Evolutionary conservation across 2,113 vertebrate genomes (phyloP), one percentile per base, ranked within the genome.

Genomic region (Silurus meridionalis): DNA sequence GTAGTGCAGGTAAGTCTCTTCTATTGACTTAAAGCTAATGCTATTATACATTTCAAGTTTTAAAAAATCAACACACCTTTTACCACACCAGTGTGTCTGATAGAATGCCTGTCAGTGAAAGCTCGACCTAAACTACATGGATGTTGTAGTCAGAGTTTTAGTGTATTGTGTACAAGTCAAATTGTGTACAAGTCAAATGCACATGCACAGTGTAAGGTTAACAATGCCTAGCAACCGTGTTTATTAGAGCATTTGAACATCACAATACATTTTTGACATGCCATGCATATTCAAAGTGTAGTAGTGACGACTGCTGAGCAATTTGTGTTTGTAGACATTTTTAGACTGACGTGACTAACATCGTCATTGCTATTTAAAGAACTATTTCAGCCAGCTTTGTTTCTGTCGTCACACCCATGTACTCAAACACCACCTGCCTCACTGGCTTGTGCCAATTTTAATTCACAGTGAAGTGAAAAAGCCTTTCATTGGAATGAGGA

Each of bases 1-100:
- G 97, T 99, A 81, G 97, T 99, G 82, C 97, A 99, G 97, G 98
- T 99, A 94, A 94, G 92, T 90, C 0, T 37, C 8, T 17, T 8
- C 9, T 67, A 17, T 61, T 57, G 46, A 21, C 23, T 4, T n/a
- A 21, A n/a, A 28, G 7, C 17, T 69, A 15, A 28, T 67, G n/a
- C 17, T 10, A 52, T 8, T n/a, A 67, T 37, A 2, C 2, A 57
- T 58, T 55, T 28, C 14, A 55, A 10, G 21, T 8, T 50, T 1
- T 21, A 25, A 50, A 77, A 79, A 28, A 1, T 28, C 25, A 19
- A 6, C 15, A 37, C 15, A 28, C 1, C 55, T 46, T 61, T 15
- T 23, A 23, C 19, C 19, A 72, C 1, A 6, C 8, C 21, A 21
- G 37, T 3, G 10, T 77, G 10, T 15, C 52, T 55, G 52, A 55